Evolutionary conservation across 2,797 vertebrate species (phyloP).

Genomic region (Hemitrygon akajei): DNA sequence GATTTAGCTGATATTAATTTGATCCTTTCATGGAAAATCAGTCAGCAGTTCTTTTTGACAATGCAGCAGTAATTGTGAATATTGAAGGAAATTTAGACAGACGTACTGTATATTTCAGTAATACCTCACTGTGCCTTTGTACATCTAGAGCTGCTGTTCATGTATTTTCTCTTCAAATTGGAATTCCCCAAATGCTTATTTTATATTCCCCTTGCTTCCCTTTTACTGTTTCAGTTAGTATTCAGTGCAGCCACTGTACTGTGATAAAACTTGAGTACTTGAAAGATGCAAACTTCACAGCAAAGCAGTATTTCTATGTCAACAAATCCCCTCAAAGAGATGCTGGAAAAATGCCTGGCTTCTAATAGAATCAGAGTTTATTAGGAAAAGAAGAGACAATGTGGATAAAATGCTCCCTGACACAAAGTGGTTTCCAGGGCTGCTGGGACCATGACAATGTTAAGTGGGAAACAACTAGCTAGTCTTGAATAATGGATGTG

Average conservation of each 20-base stretch:
- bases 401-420: constrained; percentile 10
- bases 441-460: constrained; percentile 9
- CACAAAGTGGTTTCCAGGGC: constrained; percentile 29
- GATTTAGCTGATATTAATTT: background rate
- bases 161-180: background rate
- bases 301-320: background rate
- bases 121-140: background rate
- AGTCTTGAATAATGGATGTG: background rate
- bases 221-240: background rate
- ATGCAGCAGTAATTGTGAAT: background rate
- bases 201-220: background rate
- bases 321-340: background rate
- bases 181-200: background rate
- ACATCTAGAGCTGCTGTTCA: background rate
- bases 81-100: background rate
- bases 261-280: background rate
- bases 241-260: background rate
- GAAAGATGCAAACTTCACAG: background rate
- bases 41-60: background rate
- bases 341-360: constrained; percentile 12
- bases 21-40: background rate
- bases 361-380: constrained; percentile 2
- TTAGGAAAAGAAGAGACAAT: background rate
- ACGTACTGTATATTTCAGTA: background rate
- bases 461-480: background rate